Percentiles rank a stretch among this genome's conserved stretches.
Evolutionary conservation across 2,797 vertebrate genomes (phyloP).

Genomic region (Catharus ustulatus): DNA sequence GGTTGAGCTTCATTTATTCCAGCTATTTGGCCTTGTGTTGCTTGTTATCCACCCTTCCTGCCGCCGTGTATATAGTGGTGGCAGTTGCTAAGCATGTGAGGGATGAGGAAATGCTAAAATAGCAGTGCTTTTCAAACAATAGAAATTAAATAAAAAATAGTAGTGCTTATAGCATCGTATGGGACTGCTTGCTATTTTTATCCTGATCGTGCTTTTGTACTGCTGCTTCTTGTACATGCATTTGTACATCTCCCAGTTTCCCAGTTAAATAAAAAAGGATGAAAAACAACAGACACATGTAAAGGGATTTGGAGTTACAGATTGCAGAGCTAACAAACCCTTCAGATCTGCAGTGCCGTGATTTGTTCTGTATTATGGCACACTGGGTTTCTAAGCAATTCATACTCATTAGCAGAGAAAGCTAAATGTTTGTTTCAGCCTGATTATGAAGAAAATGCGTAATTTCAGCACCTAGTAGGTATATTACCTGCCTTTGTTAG

Average conservation of each 20-base stretch:
- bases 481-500: not conserved
- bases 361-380: not conserved
- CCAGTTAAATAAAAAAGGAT: not conserved
- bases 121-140: conserved; percentile 10
- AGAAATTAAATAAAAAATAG: conserved; percentile 22
- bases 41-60: conserved; percentile 32
- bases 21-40: not conserved
- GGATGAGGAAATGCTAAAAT: conserved; percentile 52
- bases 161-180: not conserved
- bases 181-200: not conserved
- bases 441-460: not conserved
- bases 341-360: not conserved
- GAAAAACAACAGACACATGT: not conserved
- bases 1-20: not conserved
- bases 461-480: not conserved
- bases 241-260: not conserved
- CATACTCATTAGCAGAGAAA: not conserved
- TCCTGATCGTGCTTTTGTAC: not conserved
- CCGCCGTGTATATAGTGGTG: not conserved
- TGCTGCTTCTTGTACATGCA: not conserved
- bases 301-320: not conserved
- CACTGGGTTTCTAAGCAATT: not conserved
- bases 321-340: not conserved
- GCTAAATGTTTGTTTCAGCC: not conserved
- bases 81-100: not conserved